These are phyloP conservation scores for Tachyglossus aculeatus DNA, from an alignment of 2,797 vertebrate species.

Conservation along the genomic window DNA sequence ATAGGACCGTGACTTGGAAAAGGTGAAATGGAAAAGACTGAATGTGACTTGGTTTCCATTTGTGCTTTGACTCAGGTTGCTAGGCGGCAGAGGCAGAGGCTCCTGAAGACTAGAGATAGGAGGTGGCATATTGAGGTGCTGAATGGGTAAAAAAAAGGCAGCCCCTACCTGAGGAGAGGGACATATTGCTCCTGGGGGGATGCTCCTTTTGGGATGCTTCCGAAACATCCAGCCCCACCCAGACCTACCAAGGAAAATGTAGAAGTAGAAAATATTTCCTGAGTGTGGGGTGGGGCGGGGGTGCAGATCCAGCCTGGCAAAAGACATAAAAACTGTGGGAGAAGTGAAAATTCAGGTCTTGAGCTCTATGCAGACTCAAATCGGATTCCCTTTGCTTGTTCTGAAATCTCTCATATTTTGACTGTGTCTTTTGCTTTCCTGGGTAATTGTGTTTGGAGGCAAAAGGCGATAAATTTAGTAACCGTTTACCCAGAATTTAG, in stretches of 20 bases:
- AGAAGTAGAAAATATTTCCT: neutral
- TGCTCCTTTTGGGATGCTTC: constrained; percentile 3
- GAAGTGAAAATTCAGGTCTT: neutral
- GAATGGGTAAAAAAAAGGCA: neutral
- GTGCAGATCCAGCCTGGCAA: neutral
- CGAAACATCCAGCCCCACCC: too few species aligned
- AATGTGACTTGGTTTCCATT: constrained; percentile 40
- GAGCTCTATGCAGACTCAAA: neutral
- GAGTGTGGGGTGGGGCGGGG: neutral
- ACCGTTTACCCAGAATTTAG: neutral
- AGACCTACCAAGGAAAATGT: too few species aligned
- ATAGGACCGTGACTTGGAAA: constrained; percentile 18
- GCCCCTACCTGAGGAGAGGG: neutral
- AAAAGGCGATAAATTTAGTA: constrained; percentile 23
- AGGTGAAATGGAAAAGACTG: constrained; percentile 33
- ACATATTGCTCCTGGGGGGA: constrained; percentile 39
- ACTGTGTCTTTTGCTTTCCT: neutral
- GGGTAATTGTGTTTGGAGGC: constrained; percentile 23
- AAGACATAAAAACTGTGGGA: neutral
- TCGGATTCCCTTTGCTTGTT: neutral
- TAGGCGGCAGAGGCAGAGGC: neutral
- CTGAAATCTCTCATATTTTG: neutral
- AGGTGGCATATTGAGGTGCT: neutral
- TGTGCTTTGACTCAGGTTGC: constrained; percentile 35
- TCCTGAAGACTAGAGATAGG: neutral